Percentiles rank a stretch among this genome's conserved stretches.
These are phyloP conservation scores for Syrista parreyssii DNA, from an alignment of 2,888 invertebrate species.

Conservation along the genomic window DNA sequence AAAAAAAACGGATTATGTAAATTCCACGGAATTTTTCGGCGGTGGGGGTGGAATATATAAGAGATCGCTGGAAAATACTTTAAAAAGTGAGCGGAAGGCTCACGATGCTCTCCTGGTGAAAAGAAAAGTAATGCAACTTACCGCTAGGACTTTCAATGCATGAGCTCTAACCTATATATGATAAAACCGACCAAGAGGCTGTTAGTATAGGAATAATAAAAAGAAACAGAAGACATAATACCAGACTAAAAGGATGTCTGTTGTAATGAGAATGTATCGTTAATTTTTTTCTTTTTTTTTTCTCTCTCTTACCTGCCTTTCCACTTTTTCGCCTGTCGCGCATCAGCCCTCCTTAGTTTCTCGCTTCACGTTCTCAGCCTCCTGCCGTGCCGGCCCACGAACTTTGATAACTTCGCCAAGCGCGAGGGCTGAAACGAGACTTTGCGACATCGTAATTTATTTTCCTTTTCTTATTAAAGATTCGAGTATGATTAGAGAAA, in stretches of 20 bases:
- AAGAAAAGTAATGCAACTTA: slow-evolving; percentile 16
- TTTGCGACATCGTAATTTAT: slow-evolving; percentile 18
- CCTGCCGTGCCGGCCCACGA: background rate
- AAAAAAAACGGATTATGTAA: slow-evolving; percentile 38
- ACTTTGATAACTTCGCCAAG: background rate
- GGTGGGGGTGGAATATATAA: slow-evolving; percentile 5
- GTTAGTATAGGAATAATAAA: background rate
- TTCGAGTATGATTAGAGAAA: background rate
- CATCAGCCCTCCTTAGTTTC: background rate
- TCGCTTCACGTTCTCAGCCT: background rate
- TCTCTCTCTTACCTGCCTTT: background rate
- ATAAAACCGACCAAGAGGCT: background rate
- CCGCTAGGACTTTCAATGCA: slow-evolving; percentile 9
- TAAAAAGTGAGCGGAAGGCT: slow-evolving; percentile 20
- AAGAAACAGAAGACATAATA: background rate
- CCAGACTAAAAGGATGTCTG: background rate
- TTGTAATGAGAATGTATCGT: slow-evolving; percentile 18
- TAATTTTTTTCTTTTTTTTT: slow-evolving; percentile 7
- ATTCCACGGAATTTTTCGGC: background rate
- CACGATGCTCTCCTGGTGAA: slow-evolving; percentile 11
- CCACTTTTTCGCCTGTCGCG: background rate
- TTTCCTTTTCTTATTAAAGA: slow-evolving; percentile 19
- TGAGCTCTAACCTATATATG: background rate
- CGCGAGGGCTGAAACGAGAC: slow-evolving; percentile 4
- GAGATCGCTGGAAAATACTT: slow-evolving; percentile 10